These are phyloP conservation scores for Andrena chrysosceles DNA, from an alignment of 2,888 invertebrate species.

Conservation along the genomic window DNA sequence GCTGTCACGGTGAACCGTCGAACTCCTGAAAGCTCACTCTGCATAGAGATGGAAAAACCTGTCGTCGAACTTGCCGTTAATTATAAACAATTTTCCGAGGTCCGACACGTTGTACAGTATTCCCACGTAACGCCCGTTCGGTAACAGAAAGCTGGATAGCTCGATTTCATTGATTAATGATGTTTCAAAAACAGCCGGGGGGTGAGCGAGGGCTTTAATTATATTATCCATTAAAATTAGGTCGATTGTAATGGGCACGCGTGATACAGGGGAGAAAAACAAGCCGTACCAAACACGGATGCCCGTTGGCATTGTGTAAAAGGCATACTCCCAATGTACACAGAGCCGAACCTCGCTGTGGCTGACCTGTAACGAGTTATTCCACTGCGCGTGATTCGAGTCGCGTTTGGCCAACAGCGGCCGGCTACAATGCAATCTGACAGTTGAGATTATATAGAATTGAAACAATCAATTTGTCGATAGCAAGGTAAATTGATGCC, in stretches of 20 bases:
- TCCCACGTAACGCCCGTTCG: not conserved
- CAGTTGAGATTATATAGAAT: constrained; percentile 28
- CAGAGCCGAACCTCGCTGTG: constrained; percentile 31
- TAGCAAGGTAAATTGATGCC: not conserved
- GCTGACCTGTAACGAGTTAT: constrained; percentile 49
- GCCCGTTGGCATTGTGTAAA: constrained; percentile 14
- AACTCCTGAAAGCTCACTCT: not conserved
- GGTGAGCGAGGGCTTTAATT: constrained; percentile 20
- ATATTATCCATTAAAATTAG: constrained; percentile 34
- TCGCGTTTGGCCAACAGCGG: constrained; percentile 18
- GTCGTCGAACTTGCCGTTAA: not conserved
- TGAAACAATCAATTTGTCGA: constrained; percentile 20
- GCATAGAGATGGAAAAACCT: not conserved
- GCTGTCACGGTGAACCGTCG: not conserved
- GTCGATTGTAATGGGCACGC: constrained; percentile 2
- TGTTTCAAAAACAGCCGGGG: not conserved
- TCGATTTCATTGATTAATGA: not conserved
- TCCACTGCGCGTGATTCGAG: constrained; percentile 45
- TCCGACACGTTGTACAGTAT: not conserved
- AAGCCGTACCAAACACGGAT: constrained; percentile 4
- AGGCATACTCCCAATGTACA: constrained; percentile 34
- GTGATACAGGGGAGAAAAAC: constrained; percentile 4
- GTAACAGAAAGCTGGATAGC: not conserved
- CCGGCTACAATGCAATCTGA: constrained; percentile 13
- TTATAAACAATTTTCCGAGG: constrained; percentile 3